These are phyloP conservation scores for Trachythela sp. DNA, from an alignment of 64 coral and sea anemone genomes.

Conservation along the genomic window DNA sequence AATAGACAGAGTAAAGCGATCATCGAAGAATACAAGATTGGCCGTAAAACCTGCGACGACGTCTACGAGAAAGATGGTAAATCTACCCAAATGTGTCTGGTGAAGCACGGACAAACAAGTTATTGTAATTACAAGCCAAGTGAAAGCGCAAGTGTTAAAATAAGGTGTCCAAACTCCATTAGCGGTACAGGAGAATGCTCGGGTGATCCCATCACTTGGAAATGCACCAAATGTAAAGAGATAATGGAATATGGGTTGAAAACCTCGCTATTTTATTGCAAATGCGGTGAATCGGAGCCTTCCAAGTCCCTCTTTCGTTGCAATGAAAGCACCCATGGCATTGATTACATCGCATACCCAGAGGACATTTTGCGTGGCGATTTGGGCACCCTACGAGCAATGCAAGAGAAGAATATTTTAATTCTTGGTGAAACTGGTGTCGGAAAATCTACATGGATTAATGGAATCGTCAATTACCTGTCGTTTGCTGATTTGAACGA, in stretches of 20 bases:
- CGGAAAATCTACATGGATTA: slow-evolving; percentile 35
- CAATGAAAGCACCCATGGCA: slow-evolving; percentile 10
- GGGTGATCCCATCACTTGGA: not conserved
- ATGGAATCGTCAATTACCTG: slow-evolving; percentile 25
- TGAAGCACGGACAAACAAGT: not conserved
- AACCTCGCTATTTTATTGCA: not conserved
- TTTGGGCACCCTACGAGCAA: not conserved
- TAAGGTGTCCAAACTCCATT: not conserved
- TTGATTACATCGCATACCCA: not conserved
- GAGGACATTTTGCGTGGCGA: not conserved
- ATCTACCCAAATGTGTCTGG: not conserved
- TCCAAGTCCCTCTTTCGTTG: not conserved
- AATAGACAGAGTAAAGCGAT: not conserved
- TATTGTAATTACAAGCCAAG: not conserved
- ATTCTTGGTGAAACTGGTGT: slow-evolving; percentile 13
- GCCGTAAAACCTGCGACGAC: not conserved
- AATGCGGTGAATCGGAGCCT: not conserved
- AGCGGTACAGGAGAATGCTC: slow-evolving; percentile 1
- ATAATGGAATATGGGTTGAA: not conserved
- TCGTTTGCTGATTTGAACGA: not conserved
- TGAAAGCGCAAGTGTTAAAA: not conserved
- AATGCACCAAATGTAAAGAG: slow-evolving; percentile 19
- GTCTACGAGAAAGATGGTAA: not conserved
- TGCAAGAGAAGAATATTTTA: slow-evolving; percentile 2
- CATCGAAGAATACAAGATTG: slow-evolving; percentile 12